phyloP scores from a whole-genome alignment of 2,888 invertebrate species.

The Drosophila rellima region DNA sequence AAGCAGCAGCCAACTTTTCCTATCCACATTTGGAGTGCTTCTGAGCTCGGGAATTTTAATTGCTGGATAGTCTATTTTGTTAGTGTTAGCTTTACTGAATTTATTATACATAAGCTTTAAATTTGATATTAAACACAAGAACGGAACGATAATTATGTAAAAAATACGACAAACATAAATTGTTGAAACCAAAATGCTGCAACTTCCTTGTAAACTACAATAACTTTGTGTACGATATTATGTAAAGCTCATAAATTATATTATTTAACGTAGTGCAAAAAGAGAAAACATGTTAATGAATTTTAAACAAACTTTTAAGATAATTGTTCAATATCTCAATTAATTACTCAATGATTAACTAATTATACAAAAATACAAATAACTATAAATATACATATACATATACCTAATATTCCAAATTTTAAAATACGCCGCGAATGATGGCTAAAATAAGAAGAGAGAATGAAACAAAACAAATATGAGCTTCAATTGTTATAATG shows the following conservation, averaged over 20 bases:
- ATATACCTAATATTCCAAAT: constrained; percentile 32
- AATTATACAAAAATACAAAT: constrained; percentile 21
- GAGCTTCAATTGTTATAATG: constrained; percentile 68
- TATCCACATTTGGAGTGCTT: constrained; percentile 22
- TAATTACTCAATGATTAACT: constrained; percentile 34
- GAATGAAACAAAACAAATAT: constrained; percentile 16
- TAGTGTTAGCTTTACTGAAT: constrained; percentile 76
- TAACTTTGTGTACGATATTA: constrained; percentile 28
- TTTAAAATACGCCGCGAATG: constrained; percentile 14
- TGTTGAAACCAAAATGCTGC: constrained; percentile 67
- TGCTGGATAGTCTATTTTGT: constrained; percentile 52
- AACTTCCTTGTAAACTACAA: constrained; percentile 56
- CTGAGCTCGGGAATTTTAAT: constrained; percentile 33
- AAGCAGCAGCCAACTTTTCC: constrained; percentile 21
- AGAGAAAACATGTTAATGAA: constrained; percentile 13
- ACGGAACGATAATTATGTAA: constrained; percentile 47
- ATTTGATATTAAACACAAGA: constrained; percentile 70
- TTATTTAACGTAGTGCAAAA: constrained; percentile 31
- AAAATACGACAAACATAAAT: constrained; percentile 27
- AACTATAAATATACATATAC: constrained; percentile 6
- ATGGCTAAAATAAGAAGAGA: constrained; percentile 34
- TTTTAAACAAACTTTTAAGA: constrained; percentile 42
- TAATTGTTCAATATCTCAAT: constrained; percentile 51
- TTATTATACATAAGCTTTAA: constrained; percentile 69
- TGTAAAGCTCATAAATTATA: constrained; percentile 53